Conservation (phyloP, 1,140 invertebrate genomes). For the Helicoverpa zea region DNA sequence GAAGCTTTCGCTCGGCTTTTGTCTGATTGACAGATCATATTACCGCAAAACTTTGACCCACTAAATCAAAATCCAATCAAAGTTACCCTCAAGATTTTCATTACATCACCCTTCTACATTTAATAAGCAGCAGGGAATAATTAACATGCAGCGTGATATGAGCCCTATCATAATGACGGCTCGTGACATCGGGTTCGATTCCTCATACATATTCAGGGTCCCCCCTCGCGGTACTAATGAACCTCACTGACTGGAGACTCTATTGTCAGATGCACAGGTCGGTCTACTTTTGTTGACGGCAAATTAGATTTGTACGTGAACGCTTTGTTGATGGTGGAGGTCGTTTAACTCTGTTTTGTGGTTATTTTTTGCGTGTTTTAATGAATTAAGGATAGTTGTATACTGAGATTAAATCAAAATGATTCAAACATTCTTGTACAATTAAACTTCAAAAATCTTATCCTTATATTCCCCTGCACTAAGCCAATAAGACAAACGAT, state of each 20-base stretch:
- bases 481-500: conserved; percentile 9
- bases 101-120: conserved; percentile 47
- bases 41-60: neutral
- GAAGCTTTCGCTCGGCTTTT: neutral
- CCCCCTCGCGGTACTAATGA: conserved; percentile 52
- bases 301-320: conserved; percentile 50
- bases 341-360: conserved; percentile 33
- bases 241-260: conserved; percentile 47
- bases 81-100: conserved; percentile 46
- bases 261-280: conserved; percentile 59
- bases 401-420: no score
- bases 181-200: conserved; percentile 68
- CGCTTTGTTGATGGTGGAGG: conserved; percentile 41
- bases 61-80: conserved; percentile 44
- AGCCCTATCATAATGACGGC: conserved; percentile 60
- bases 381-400: no score
- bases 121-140: conserved; percentile 48
- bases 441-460: neutral
- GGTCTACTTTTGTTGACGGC: conserved; percentile 50
- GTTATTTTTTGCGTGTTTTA: neutral
- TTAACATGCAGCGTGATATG: conserved; percentile 55
- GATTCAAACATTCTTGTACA: no score
- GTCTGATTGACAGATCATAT: neutral
- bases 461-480: neutral
- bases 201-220: conserved; percentile 77